Base-by-base conservation (phyloP, 2,888 invertebrate species). In the Horisme vitalbata region DNA sequence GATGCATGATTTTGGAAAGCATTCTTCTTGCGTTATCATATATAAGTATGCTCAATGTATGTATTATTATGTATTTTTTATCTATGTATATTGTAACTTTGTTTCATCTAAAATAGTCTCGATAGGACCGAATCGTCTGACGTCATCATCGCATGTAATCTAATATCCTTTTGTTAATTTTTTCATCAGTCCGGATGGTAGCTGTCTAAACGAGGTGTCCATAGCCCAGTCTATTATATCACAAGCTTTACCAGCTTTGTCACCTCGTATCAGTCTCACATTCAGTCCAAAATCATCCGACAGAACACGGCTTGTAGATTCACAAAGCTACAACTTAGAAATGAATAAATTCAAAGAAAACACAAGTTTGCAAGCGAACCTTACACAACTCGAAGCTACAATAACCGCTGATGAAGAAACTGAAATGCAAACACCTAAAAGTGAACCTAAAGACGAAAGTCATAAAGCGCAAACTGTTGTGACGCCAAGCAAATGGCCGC, bases 401-500 rank as follows among this genome's bases (percentile, higher is more conserved):
- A 75, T 75, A 2, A 71, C 70, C 34, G 63, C 46, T 26, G 65
- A 57, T 20, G 60, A 63, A 23, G 68, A 70, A 41, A 69, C 71
- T 34, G 71, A 72, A 57, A 44, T 53, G 8, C 63, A 71, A 32
- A 76, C 75, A 32, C 73, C 75, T 0, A 75, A 73, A 62, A 46
- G 55, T 24, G 76, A 81, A 57, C 60, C 66, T 23, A 78, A 73
- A 63, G 63, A 44, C 31, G 75, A 82, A 23, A 59, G 53, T 0
- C 64, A 76, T 59, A 80, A 79, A 60, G 59, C 56, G 18, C 79
- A 84, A 68, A 73, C 75, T 50, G 75, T 79, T 21, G 75, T 77
- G 13, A 91, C 93, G 12, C 91, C 92, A 2, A 93, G 90, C 59
- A 94, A 95, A 73, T 97, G 97, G 97, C 97, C 97, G 5, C 83